Percentiles rank a stretch among this genome's conserved stretches.
These are phyloP conservation scores for Melanotaenia parkinsoni DNA, from an alignment of 2,797 vertebrate genomes.

Conservation along the genomic window DNA sequence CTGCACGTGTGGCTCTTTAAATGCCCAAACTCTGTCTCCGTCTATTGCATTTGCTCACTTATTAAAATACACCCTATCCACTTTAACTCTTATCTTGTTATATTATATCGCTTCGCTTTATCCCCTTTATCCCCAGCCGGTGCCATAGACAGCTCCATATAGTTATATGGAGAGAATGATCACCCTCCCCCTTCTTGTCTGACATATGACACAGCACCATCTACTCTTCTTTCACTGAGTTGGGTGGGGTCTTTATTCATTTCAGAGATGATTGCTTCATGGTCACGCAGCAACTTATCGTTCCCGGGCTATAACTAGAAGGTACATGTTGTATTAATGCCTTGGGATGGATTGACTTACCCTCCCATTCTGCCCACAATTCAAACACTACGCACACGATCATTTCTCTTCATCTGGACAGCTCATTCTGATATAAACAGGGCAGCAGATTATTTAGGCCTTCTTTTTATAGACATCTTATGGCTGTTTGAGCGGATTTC, in stretches of 20 bases:
- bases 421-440: not conserved
- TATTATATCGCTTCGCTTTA: conserved; percentile 21
- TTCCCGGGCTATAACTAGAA: conserved; percentile 70
- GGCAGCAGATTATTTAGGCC: conserved; percentile 19
- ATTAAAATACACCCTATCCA: conserved; percentile 10
- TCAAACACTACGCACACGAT: conserved; percentile 5
- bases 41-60: conserved; percentile 10
- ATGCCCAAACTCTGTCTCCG: not conserved
- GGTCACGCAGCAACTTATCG: conserved; percentile 25
- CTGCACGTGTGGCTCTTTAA: not conserved
- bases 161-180: conserved; percentile 38
- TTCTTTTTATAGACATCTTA: not conserved
- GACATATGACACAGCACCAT: conserved; percentile 65
- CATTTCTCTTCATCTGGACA: not conserved
- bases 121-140: conserved; percentile 26
- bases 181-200: conserved; percentile 22
- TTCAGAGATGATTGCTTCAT: conserved; percentile 75
- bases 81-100: conserved; percentile 18
- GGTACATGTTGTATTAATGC: conserved; percentile 52
- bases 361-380: conserved; percentile 17
- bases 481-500: conserved; percentile 7
- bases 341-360: conserved; percentile 59
- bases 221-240: conserved; percentile 75
- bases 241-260: conserved; percentile 75
- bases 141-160: conserved; percentile 36